Percentiles rank a stretch among this genome's conserved stretches.
These are phyloP conservation scores for Julus scandinavius DNA, from an alignment of 2,888 invertebrate genomes.

Conservation along the genomic window DNA sequence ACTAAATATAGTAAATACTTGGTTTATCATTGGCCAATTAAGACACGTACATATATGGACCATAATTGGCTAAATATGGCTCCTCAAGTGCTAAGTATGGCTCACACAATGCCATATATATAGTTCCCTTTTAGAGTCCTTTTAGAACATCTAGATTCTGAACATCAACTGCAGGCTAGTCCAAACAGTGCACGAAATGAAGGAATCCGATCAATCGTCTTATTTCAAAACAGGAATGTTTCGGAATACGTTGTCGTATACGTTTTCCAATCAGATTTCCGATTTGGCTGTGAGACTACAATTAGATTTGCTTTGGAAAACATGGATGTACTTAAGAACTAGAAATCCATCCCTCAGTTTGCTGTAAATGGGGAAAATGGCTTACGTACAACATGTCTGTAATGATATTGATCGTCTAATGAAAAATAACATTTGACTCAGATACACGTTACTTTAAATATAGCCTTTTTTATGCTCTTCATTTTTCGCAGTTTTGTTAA, in stretches of 20 bases:
- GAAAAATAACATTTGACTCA: conserved; percentile 30
- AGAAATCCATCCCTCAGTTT: not conserved
- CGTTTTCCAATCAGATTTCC: not conserved
- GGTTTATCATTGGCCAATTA: too few relatives aligned
- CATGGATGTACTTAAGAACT: not conserved
- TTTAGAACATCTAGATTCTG: too few relatives aligned
- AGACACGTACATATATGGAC: too few relatives aligned
- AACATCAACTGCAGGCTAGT: too few relatives aligned
- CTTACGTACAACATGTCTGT: not conserved
- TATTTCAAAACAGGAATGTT: not conserved
- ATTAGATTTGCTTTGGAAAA: not conserved
- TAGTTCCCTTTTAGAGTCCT: too few relatives aligned
- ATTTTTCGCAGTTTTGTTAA: conserved; percentile 15
- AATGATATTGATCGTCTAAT: conserved; percentile 16
- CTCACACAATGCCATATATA: too few relatives aligned
- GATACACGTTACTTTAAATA: conserved; percentile 21
- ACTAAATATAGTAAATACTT: too few relatives aligned
- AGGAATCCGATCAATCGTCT: conserved; percentile 25
- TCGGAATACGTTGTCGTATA: not conserved
- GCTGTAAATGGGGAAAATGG: not conserved
- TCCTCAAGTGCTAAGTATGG: too few relatives aligned
- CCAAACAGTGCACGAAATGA: not conserved
- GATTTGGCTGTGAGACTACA: not conserved
- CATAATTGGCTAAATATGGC: too few relatives aligned
- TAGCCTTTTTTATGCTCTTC: conserved; percentile 1